Base-by-base conservation (phyloP, 1,140 invertebrate species). In the Zaprionus tsacasi region DNA sequence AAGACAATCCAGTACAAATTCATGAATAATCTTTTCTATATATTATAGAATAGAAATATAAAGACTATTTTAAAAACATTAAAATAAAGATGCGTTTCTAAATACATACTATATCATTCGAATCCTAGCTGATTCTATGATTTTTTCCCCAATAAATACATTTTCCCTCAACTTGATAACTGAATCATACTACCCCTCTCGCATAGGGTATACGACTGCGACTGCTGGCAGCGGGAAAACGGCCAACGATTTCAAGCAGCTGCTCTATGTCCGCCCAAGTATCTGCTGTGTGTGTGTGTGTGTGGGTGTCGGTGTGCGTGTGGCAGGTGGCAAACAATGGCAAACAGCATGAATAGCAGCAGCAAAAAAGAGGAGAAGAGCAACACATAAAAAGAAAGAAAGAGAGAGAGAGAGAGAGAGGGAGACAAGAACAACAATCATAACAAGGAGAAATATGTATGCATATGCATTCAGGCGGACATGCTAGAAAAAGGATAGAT, bases 271-370 rank as follows among this genome's bases (percentile, higher is more conserved):
- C 33, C 48, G 27, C 40, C 40, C 40, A 45, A 45, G 40, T 70
- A 33, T 64, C 50, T 35, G 17, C 12, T 11, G n/a, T 15, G 8
- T 54, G n/a, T 60, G 33, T 50, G 1, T 56, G 30, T 57, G 21
- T 70, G 48, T 57, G 27, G 27, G 27, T 30, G 27, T 21, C 21
- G 27, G 33, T 48, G 52, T 38, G 55, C 50, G 45, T 61, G 71
- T 70, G 66, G 35, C 71, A 74, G 70, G 70, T 73, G 70, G 70
- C 70, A 69, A 73, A 69, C 70, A 70, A 70, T 70, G 59, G 68
- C 68, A 70, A 64, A 66, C 69, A 57, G 61, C 60, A 70, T 70
- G 69, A 70, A 70, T 70, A 50, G 17, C 45, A 50, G 17, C 45
- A 25, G n/a, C 45, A 35, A 35, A 50, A 50, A 25, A 17, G 45